Evolutionary conservation across 2,113 vertebrate genomes (phyloP), one percentile per base, ranked within the genome.

Genomic region (Lepus europaeus): DNA sequence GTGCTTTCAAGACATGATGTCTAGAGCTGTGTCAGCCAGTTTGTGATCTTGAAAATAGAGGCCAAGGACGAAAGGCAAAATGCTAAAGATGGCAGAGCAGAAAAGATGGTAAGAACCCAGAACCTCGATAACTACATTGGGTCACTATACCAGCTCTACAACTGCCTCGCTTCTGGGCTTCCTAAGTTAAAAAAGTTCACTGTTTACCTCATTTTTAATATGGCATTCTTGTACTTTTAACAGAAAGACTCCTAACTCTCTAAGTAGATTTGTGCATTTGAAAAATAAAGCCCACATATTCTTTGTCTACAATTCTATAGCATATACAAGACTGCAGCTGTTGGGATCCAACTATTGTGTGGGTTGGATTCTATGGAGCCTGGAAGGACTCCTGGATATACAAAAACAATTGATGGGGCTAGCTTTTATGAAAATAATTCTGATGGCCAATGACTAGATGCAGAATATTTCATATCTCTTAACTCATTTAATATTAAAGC

Each of bases 191-290:
- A 88, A 85, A 92, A 61, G 22, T 90, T 45, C 31, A 91, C 19
- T 59, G 27, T 63, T 93, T 53, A 80, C 13, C 7, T 66, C 29
- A 92, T 17, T 80, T 80, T 85, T 92, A 61, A 94, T n/a, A 61
- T 20, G 51, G 73, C 68, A 63, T 91, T 91, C 76, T 89, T 59
- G 73, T 79, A 89, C 51, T 96, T 94, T 94, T 66, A 84, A 88
- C 33, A 25, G 84, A 45, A 89, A 89, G 11, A 73, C 45, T 84
- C 20, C 25, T 87, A 81, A 87, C n/a, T 90, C 23, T 14, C 7
- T 66, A 96, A 84, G 7, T 14, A 84, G 36, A 89, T 89, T 74
- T 85, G 56, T 45, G 16, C 31, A 36, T 13, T 94, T 64, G 17
- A 19, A 87, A 49, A 90, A 59, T 25, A 88, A 13, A 23, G 29